Evolutionary conservation across 1,140 invertebrate genomes (phyloP), one percentile per base, ranked within the genome.

Genomic region (Megalonaias nervosa): DNA sequence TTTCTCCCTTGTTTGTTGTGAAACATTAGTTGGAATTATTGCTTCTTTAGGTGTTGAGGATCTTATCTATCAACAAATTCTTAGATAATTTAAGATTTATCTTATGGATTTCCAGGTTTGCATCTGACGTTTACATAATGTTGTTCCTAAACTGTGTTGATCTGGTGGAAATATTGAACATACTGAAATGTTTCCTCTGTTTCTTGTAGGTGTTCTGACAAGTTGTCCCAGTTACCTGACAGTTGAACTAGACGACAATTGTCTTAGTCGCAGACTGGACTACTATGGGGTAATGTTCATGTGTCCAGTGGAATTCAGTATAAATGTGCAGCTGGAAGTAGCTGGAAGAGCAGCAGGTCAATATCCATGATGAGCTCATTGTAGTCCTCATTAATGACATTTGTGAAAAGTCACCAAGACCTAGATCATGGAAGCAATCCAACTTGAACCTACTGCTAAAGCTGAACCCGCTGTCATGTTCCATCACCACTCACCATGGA

Each of bases 301-400:
- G 67, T 85, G 85, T 66, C 86, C 85, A 14, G 55, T 67, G 15
- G 62, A 85, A 12, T 88, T 88, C 59, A 23, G 62, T 2, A 59
- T 67, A 17, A 55, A 61, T 59, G 64, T 72, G 9, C 57, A 26
- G 26, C 26, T 26, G 26, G 26, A 26, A 26, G 26, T 26, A 74
- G 55, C 59, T 80, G 75, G 57, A 60, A 66, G 65, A 77, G 58
- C 74, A 26, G 60, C 56, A 26, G 78, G 59, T 1, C 23, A 77
- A 82, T 48, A 77, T 82, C 1, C 85, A 84, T 14, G 83, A 85
- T 69, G 77, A 87, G 5, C 86, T 87, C n/a, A n/a, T n/a, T 65
- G 74, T 84, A 1, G 79, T 84, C 31, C 74, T 81, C 31, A 67
- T 86, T 19, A 87, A 88, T 60, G 87, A 88, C 73, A 81, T 84